A percentile compares a stretch with the other conserved stretches of the same genome.
These are phyloP conservation scores for Petrosia ficiformis DNA, from an alignment of 37 sponge, comb jelly and placozoan species.

Conservation along the genomic window DNA sequence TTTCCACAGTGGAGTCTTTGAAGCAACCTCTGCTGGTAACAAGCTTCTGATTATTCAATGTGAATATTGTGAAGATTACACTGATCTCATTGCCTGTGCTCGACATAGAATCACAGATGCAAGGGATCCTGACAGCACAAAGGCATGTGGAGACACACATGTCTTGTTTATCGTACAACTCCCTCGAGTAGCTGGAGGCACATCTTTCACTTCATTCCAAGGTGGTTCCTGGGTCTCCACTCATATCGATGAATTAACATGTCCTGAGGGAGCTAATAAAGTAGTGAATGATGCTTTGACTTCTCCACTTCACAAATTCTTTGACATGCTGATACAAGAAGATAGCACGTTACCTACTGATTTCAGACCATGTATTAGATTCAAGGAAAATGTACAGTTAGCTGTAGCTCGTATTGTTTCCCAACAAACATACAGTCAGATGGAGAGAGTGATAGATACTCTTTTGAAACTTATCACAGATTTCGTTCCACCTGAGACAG, in stretches of 20 bases:
- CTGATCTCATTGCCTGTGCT: constrained; percentile 68
- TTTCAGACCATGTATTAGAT: not conserved
- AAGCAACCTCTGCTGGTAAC: not conserved
- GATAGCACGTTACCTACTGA: not conserved
- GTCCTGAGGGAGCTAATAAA: not conserved
- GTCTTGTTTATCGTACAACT: constrained; percentile 32
- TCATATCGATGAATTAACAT: not conserved
- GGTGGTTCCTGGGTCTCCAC: constrained; percentile 2
- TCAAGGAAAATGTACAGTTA: not conserved
- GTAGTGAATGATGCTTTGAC: not conserved
- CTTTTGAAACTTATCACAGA: not conserved
- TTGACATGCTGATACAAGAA: not conserved
- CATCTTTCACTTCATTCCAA: constrained; percentile 11
- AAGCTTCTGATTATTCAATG: constrained; percentile 12
- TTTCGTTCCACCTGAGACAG: not conserved
- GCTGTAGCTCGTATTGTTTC: not conserved
- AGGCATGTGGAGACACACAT: constrained; percentile 7
- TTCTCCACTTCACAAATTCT: not conserved
- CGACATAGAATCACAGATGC: constrained; percentile 50
- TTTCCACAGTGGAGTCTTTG: constrained; percentile 8
- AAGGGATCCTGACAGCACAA: not conserved
- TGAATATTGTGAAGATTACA: constrained; percentile 26
- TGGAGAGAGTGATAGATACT: not conserved
- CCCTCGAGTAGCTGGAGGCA: constrained; percentile 6
- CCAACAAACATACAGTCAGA: not conserved